Conservation (phyloP, 2,797 vertebrate genomes). For the Microhierax caerulescens region DNA sequence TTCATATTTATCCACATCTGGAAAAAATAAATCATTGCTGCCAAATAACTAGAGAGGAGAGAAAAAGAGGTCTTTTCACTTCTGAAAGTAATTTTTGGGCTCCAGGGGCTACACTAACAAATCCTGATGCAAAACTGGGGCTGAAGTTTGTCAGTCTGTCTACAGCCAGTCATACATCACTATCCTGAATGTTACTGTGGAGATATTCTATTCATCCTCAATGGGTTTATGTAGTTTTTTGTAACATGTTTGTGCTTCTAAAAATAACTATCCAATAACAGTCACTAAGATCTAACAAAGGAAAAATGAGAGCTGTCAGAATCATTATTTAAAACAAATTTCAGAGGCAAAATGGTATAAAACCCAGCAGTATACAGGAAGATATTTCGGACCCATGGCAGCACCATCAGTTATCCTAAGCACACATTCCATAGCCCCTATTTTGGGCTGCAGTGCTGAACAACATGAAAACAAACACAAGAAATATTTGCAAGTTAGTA, state of each 20-base stretch:
- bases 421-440: not conserved
- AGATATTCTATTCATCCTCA: slow-evolving; percentile 43
- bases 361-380: not conserved
- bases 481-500: not conserved
- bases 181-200: not conserved
- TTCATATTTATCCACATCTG: not conserved
- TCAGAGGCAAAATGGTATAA: slow-evolving; percentile 25
- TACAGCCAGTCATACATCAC: not conserved
- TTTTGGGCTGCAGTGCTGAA: not conserved
- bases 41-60: not conserved
- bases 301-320: slow-evolving; percentile 50
- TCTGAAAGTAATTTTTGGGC: slow-evolving; percentile 8
- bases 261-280: slow-evolving; percentile 55
- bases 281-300: slow-evolving; percentile 37
- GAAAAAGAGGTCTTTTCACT: not conserved
- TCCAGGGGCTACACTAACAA: not conserved
- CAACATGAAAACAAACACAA: not conserved
- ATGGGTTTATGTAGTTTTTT: slow-evolving; percentile 32
- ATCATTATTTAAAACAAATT: slow-evolving; percentile 56
- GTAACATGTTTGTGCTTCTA: slow-evolving; percentile 49
- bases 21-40: not conserved
- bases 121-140: not conserved
- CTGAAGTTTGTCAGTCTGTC: not conserved
- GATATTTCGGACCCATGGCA: not conserved
- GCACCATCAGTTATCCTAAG: not conserved